These are phyloP conservation scores for Ceraclea dissimilis DNA, from an alignment of 2,888 invertebrate species.

Conservation along the genomic window DNA sequence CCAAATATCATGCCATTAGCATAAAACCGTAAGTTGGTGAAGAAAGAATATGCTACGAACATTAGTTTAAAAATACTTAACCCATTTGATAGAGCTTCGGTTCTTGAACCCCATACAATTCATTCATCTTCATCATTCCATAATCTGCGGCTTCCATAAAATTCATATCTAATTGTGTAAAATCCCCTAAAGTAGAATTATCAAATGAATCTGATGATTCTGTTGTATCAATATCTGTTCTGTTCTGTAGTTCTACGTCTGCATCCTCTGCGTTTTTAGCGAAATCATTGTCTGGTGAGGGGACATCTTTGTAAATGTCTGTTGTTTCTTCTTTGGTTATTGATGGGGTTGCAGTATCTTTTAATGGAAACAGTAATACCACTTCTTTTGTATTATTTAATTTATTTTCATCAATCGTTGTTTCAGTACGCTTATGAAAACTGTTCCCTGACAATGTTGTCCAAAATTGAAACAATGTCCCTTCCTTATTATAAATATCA, in stretches of 20 bases:
- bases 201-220: background rate
- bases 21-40: background rate
- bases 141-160: constrained; percentile 60
- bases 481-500: constrained; percentile 14
- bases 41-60: too few species aligned
- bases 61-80: constrained; percentile 29
- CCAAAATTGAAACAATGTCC: constrained; percentile 22
- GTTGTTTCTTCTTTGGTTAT: too few species aligned
- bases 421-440: too few species aligned
- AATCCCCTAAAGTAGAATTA: background rate
- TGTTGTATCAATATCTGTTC: background rate
- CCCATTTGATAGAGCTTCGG: constrained; percentile 55
- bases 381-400: too few species aligned
- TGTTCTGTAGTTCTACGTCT: constrained; percentile 7
- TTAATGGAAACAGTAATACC: too few species aligned
- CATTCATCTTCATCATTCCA: constrained; percentile 59
- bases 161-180: constrained; percentile 33
- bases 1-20: background rate
- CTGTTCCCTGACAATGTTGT: constrained; percentile 14
- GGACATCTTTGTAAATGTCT: too few species aligned
- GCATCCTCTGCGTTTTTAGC: constrained; percentile 17
- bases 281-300: constrained; percentile 6
- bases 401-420: too few species aligned
- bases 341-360: too few species aligned
- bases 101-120: constrained; percentile 53